A percentile compares a stretch with the other conserved stretches of the same genome.
Conservation (phyloP, 1,140 invertebrate genomes). For the Trigoniulus corallinus region DNA sequence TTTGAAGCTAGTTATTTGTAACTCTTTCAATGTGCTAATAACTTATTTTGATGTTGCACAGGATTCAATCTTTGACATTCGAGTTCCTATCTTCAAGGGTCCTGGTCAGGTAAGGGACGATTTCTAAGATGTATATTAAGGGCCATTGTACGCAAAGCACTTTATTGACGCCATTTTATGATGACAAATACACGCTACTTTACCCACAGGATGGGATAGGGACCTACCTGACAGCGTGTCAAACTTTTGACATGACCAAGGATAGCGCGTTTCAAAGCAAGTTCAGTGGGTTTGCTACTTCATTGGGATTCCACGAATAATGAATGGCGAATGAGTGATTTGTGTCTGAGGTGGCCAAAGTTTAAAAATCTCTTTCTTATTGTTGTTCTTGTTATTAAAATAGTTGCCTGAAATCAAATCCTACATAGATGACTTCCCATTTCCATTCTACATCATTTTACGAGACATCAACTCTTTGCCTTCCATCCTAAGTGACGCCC, state of each 20-base stretch:
- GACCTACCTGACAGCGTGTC: too few relatives aligned
- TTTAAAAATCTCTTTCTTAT: slow-evolving; percentile 3
- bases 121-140: too few relatives aligned
- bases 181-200: too few relatives aligned
- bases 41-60: slow-evolving; percentile 14
- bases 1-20: background rate
- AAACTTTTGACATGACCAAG: too few relatives aligned
- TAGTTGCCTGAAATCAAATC: slow-evolving; percentile 42
- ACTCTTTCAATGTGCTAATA: background rate
- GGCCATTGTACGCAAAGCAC: too few relatives aligned
- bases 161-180: too few relatives aligned
- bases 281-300: too few relatives aligned
- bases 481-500: slow-evolving; percentile 76
- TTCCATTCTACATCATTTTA: slow-evolving; percentile 95
- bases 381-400: slow-evolving; percentile 17
- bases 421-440: slow-evolving; percentile 92
- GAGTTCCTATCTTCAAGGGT: slow-evolving; percentile 45
- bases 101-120: slow-evolving; percentile 29
- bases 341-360: too few relatives aligned
- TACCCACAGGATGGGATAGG: too few relatives aligned
- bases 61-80: slow-evolving; percentile 82
- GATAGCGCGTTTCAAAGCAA: too few relatives aligned
- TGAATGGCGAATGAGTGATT: too few relatives aligned
- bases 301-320: too few relatives aligned
- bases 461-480: slow-evolving; percentile 74